These are phyloP conservation scores for Engystomops pustulosus DNA, from an alignment of 2,113 vertebrate species.

Conservation along the genomic window DNA sequence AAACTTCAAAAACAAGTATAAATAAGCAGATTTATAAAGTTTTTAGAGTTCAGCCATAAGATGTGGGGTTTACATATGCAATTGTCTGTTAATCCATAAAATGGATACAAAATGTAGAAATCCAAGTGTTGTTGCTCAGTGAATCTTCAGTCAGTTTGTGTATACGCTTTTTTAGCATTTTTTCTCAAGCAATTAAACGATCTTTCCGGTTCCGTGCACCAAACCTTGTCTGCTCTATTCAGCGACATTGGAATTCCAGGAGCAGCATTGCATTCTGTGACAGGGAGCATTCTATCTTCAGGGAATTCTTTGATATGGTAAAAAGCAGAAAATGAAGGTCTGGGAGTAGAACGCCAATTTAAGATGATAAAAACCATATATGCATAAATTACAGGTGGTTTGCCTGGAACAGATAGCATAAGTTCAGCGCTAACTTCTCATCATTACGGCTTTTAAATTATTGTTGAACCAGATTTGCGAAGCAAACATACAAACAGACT, in stretches of 20 bases:
- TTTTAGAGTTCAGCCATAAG: background rate
- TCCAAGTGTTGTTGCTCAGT: background rate
- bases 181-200: slow-evolving; percentile 21
- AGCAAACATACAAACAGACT: background rate
- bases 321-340: slow-evolving; percentile 39
- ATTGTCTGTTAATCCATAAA: background rate
- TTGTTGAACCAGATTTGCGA: background rate
- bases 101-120: background rate
- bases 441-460: background rate
- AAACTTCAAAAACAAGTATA: background rate
- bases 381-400: slow-evolving; percentile 2
- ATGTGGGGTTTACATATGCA: background rate
- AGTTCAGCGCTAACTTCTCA: background rate
- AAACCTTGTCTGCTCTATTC: slow-evolving; percentile 10
- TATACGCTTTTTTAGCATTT: slow-evolving; percentile 7
- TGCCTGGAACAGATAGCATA: slow-evolving; percentile 3
- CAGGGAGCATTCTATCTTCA: slow-evolving; percentile 28
- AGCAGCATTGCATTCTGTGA: slow-evolving; percentile 27
- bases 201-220: background rate
- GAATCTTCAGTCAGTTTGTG: background rate
- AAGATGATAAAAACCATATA: slow-evolving; percentile 19
- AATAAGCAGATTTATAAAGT: background rate
- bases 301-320: slow-evolving; percentile 49
- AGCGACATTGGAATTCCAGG: slow-evolving; percentile 13
- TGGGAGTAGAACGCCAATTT: slow-evolving; percentile 34